Conservation (phyloP, 1,140 invertebrate species). For the Cherax quadricarinatus region DNA sequence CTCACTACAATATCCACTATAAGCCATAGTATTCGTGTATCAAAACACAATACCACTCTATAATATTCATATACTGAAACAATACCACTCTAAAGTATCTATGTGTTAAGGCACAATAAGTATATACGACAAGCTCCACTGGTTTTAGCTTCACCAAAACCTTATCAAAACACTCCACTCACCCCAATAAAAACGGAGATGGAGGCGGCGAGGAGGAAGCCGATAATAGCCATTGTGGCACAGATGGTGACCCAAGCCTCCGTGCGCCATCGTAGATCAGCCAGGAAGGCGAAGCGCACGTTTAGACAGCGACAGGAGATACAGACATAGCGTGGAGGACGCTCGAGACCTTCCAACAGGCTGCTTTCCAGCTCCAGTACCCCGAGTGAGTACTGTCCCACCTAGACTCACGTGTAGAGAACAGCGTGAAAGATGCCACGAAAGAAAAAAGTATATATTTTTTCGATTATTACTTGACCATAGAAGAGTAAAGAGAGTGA, state of each 20-base stretch:
- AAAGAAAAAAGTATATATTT: too few species aligned
- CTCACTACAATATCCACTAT: too few species aligned
- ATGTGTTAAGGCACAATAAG: too few species aligned
- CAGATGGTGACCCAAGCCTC: conserved; percentile 78
- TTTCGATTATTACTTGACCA: too few species aligned
- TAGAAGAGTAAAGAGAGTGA: too few species aligned
- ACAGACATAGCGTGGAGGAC: conserved; percentile 31
- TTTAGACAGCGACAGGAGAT: conserved; percentile 51
- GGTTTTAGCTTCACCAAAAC: too few species aligned
- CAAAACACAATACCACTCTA: too few species aligned
- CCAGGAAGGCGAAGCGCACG: conserved; percentile 61
- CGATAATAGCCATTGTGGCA: conserved; percentile 77
- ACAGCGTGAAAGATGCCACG: too few species aligned
- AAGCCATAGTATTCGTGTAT: too few species aligned
- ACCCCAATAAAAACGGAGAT: conserved; percentile 79
- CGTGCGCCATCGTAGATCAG: conserved; percentile 74
- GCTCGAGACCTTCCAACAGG: not conserved
- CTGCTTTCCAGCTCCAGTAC: conserved; percentile 35
- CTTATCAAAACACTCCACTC: conserved; percentile 65
- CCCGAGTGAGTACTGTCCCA: conserved; percentile 27
- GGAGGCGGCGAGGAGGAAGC: conserved; percentile 77
- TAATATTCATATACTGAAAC: too few species aligned
- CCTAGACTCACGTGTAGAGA: not conserved
- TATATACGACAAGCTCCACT: too few species aligned
- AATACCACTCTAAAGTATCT: too few species aligned